These are phyloP conservation scores for Chitala chitala DNA, from an alignment of 2,113 vertebrate genomes.

Conservation along the genomic window DNA sequence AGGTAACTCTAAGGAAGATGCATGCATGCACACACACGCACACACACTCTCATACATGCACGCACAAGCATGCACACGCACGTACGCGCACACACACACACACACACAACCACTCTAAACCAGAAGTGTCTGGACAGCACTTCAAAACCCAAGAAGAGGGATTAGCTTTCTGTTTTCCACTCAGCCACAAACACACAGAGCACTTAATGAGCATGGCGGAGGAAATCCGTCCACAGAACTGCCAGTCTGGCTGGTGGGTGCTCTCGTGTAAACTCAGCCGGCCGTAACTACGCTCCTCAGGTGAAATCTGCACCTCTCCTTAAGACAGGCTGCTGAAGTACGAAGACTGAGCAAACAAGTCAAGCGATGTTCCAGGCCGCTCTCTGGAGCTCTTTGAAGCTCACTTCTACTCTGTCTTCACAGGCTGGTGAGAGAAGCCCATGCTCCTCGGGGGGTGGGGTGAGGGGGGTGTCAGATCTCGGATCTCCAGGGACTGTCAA, in stretches of 20 bases:
- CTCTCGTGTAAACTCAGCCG: no score
- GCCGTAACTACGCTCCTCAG: no score
- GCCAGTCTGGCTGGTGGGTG: background rate
- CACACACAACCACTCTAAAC: no score
- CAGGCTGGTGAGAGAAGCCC: no score
- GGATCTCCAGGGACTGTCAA: no score
- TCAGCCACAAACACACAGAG: background rate
- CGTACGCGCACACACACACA: constrained; percentile 1
- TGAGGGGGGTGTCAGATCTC: no score
- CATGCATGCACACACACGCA: background rate
- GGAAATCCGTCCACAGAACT: background rate
- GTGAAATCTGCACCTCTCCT: background rate
- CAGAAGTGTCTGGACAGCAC: background rate
- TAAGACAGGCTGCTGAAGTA: background rate
- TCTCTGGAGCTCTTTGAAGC: no score
- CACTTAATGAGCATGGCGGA: background rate
- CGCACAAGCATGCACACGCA: constrained; percentile 11
- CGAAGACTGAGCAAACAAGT: no score
- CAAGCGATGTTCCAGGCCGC: no score
- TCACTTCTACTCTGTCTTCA: no score
- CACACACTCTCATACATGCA: constrained; percentile 26
- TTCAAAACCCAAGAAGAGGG: background rate
- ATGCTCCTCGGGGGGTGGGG: no score
- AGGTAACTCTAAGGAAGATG: no score
- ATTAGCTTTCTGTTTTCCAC: background rate